Base-by-base conservation (phyloP, 2,797 vertebrate genomes). In the Pteronotus mesoamericanus region DNA sequence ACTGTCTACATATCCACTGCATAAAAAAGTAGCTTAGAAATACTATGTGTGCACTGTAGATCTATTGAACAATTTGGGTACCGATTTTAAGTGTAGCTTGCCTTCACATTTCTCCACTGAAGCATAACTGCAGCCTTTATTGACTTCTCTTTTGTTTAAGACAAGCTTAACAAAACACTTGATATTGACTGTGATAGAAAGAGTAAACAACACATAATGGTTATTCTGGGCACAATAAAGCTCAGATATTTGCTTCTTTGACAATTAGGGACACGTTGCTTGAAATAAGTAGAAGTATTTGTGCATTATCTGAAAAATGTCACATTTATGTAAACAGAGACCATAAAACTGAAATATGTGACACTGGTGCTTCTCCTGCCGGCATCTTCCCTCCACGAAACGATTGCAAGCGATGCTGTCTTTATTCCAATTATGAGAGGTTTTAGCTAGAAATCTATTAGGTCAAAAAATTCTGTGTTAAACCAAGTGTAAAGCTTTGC, bases 161-260 rank as follows among this genome's bases (percentile, higher is more conserved):
- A 96, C 66, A 96, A 92, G 66, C 94, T 96, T 97, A 97, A 97
- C 83, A 93, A 97, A 96, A 93, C 64, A 89, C 77, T 80, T 32
- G 64, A 87, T 97, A 98, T 98, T 97, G 95, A 97, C 46, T 97
- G 94, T 94, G 46, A 95, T 91, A 96, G 66, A 84, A 97, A 98
- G 6, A 96, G 89, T 97, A 97, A 97, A 85, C 86, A 95, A 84
- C 83, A 91, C n/a, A 53, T 71, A 95, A 97, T 55, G 91, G 92
- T 86, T 92, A 96, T 83, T 90, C 42, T 72, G 86, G 85, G 88
- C 87, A 95, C 78, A 87, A 93, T 92, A 96, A 97, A 95, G 68
- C 34, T 86, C 34, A 89, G 77, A 92, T 78, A 96, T 82, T 86
- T 96, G 75, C 85, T 97, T 96, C 89, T 91, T 96, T 94, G 94